Percentiles rank a stretch among this genome's conserved stretches.
phyloP scores from a whole-genome alignment of 2,113 vertebrate species.

The Nansenia antarctica region DNA sequence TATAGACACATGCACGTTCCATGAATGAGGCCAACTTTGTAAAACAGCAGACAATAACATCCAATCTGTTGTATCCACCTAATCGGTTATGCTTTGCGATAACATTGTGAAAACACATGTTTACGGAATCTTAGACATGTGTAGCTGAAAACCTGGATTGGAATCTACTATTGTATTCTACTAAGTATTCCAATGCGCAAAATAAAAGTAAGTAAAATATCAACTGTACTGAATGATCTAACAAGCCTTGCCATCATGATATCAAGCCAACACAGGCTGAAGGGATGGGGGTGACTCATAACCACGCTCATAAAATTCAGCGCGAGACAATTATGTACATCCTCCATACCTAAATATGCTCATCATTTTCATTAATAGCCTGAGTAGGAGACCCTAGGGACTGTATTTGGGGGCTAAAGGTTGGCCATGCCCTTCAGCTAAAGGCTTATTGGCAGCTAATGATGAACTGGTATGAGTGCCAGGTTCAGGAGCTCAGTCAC shows the following conservation, averaged over 20 bases:
- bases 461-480: neutral
- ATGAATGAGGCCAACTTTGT: too few species aligned
- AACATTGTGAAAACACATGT: too few species aligned
- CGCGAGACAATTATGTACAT: neutral
- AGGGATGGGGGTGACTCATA: neutral
- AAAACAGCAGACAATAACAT: too few species aligned
- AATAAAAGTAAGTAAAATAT: too few species aligned
- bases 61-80: too few species aligned
- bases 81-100: too few species aligned
- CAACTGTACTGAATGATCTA: too few species aligned
- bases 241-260: neutral
- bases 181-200: too few species aligned
- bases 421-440: neutral
- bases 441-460: neutral
- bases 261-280: neutral
- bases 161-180: too few species aligned
- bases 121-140: too few species aligned
- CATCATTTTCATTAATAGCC: constrained; percentile 6
- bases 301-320: neutral
- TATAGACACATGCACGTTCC: too few species aligned
- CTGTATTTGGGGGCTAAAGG: neutral
- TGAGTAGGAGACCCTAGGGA: neutral
- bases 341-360: neutral
- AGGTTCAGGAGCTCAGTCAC: neutral
- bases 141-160: too few species aligned